Evolutionary conservation across 2,797 vertebrate genomes (phyloP).

Genomic region (Hemibagrus guttatus): DNA sequence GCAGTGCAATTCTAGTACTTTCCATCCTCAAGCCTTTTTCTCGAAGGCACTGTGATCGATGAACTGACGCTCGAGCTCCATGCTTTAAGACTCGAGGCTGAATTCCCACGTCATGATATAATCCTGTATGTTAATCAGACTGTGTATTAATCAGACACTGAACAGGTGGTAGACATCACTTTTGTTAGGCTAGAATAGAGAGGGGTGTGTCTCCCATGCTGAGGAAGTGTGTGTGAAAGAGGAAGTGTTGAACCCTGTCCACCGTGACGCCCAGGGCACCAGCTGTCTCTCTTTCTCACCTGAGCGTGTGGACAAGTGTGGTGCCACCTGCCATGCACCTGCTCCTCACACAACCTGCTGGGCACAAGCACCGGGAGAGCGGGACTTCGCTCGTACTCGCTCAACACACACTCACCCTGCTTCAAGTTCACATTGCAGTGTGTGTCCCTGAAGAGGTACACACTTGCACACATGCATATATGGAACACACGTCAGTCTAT

Average conservation of each 20-base stretch:
- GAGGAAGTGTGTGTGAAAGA: constrained; percentile 39
- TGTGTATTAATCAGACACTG: constrained; percentile 45
- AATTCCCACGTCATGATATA: constrained; percentile 1
- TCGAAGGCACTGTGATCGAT: background rate
- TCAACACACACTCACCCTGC: constrained; percentile 10
- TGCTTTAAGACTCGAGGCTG: background rate
- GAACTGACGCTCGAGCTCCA: background rate
- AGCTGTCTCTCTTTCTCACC: constrained; percentile 59
- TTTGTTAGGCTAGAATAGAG: constrained; percentile 47
- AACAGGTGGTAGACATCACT: constrained; percentile 48
- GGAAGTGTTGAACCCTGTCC: constrained; percentile 54
- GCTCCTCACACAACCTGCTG: constrained; percentile 52
- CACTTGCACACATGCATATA: constrained; percentile 23
- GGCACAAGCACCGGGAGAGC: constrained; percentile 46
- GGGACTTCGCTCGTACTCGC: constrained; percentile 26
- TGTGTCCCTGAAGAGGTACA: background rate
- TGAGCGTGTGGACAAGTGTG: constrained; percentile 57
- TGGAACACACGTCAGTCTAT: constrained; percentile 28
- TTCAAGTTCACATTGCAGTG: constrained; percentile 29
- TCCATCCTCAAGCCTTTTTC: background rate
- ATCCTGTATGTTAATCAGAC: constrained; percentile 37
- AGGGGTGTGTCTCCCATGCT: constrained; percentile 30
- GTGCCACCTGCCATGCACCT: constrained; percentile 62
- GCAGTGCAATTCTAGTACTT: background rate
- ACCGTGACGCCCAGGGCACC: constrained; percentile 50